Base-by-base conservation (phyloP, 1,140 invertebrate genomes). In the Limonius californicus region DNA sequence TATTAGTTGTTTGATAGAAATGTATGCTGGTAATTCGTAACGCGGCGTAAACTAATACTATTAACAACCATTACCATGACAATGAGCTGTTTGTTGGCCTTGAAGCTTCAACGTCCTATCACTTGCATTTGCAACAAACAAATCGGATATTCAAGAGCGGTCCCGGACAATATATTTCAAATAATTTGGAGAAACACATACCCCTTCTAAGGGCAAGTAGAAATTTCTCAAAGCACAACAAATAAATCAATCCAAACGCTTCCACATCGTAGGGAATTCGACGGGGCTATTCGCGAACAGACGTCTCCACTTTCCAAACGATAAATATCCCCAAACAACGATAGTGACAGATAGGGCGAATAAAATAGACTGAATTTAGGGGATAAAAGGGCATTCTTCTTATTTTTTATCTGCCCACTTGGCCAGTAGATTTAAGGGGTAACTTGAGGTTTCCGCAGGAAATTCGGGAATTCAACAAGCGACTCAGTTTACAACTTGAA, bases 1-100 rank as follows among this genome's bases (percentile, higher is more conserved):
- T 71, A 71, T 71, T 71, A 68, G 67, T 56, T 45, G 59, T 65
- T 68, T 62, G 66, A 68, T 68, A 62, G 56, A 68, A 61, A 68
- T 65, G 63, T 64, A 62, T 65, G 35, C 11, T 39, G 8, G 35
- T 14, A 12, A 14, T 39, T 39, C n/a, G n/a, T 39, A 39, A 39
- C n/a, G 35, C 35, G n/a, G n/a, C n/a, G 35, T 39, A 39, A 39
- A 39, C 35, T 9, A 9, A 3, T 27, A 27, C 23, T 27, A 27
- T 27, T 27, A 27, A 27, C 23, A 27, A 27, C 23, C 23, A 27
- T 27, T 27, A 27, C n/a, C n/a, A n/a, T n/a, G n/a, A n/a, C n/a
- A n/a, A n/a, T n/a, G n/a, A n/a, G n/a, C n/a, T n/a, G n/a, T n/a
- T n/a, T n/a, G n/a, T n/a, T n/a, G n/a, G n/a, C n/a, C n/a, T n/a